Evolutionary conservation across 2,113 vertebrate genomes (phyloP).

Genomic region (human (Homo sapiens)): GRCh38 chr11:87683001-87683500

Average conservation of each 20-base stretch:
- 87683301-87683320: not conserved
- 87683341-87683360: not conserved
- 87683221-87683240: not conserved
- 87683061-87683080: not conserved
- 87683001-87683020: not conserved
- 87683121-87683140: not conserved
- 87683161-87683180: not conserved
- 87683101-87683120: not conserved
- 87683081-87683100: not conserved
- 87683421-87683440: not conserved
- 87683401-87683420: accelerated
- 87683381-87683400: not conserved
- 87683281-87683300: not conserved
- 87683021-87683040: not conserved
- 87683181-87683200: not conserved
- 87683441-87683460: too few species aligned
- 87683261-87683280: not conserved
- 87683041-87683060: not conserved
- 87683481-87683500: not conserved
- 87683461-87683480: not conserved
- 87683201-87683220: not conserved
- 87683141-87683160: not conserved
- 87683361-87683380: not conserved
- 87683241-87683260: not conserved
- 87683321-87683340: not conserved